Evolutionary conservation across 2,797 vertebrate species (phyloP), one percentile per base, ranked within the genome.

Genomic region (Hoplostethus atlanticus): DNA sequence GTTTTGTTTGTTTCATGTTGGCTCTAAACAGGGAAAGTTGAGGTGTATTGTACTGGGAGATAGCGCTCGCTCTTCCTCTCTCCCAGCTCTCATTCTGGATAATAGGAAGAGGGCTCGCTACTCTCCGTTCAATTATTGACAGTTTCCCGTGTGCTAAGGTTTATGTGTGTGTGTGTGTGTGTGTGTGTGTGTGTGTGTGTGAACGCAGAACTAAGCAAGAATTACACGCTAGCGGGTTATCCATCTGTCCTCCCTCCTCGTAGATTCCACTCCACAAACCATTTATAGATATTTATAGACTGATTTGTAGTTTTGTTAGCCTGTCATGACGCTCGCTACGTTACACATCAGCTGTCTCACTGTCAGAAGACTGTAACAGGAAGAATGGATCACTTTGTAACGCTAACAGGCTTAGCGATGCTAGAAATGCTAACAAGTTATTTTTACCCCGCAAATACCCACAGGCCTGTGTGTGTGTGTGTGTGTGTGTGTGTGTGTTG

Each of bases 1-100:
- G 84, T 88, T 21, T 21, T 90, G 85, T 91, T 91, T 92, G 89
- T 89, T 92, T 89, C 81, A 91, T 90, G 81, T 89, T 83, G 77
- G 61, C 77, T 88, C 64, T 28, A 76, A 71, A 84, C 70, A 44
- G 70, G 44, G 73, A 87, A 89, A 93, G 80, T 93, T 91, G 73
- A 84, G 80, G 75, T 84, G 82, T 86, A 84, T 90, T 87, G 76
- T 81, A 60, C 52, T 5, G 71, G 64, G 68, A 86, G 85, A 87
- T 81, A 71, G 64, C 64, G 71, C 68, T 15, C 30, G 12, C 15
- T 55, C 40, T 17, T 40, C 52, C 47, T 55, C 51, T 47, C 57
- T 53, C 57, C 36, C 40, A 56, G 75, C 83, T 88, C 84, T 91
- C 78, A 88, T 87, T 89, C 77, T 69, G 69, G 44, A 83, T 87